A percentile compares a stretch with the other conserved stretches of the same genome.
These are phyloP conservation scores for Leptopilina clavipes DNA, from an alignment of 1,140 invertebrate genomes.

Conservation along the genomic window DNA sequence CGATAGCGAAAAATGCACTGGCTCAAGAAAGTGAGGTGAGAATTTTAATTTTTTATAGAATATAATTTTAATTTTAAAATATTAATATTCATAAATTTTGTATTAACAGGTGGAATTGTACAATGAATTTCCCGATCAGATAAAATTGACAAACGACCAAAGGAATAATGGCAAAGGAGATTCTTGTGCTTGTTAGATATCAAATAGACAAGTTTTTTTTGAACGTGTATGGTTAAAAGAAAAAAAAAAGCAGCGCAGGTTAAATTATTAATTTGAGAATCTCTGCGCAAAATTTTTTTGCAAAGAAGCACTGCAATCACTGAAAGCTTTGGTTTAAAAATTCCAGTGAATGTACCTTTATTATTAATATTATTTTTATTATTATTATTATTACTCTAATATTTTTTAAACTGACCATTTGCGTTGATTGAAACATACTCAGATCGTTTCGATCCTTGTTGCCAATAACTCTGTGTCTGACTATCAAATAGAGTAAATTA, in stretches of 20 bases:
- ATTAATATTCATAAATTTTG: too few relatives aligned
- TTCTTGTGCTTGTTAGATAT: slow-evolving; percentile 85
- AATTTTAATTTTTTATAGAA: slow-evolving; percentile 36
- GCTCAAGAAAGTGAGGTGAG: slow-evolving; percentile 88
- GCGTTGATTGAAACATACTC: slow-evolving; percentile 28
- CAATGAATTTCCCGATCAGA: slow-evolving; percentile 98
- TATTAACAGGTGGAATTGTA: slow-evolving; percentile 87
- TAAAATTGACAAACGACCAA: slow-evolving; percentile 84
- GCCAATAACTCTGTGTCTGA: slow-evolving; percentile 29
- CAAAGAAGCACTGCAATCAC: slow-evolving; percentile 50
- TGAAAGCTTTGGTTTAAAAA: slow-evolving; percentile 42
- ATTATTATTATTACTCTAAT: slow-evolving; percentile 36
- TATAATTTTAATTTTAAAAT: too few relatives aligned
- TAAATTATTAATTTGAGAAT: slow-evolving; percentile 67
- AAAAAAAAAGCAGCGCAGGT: slow-evolving; percentile 55
- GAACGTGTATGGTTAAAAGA: slow-evolving; percentile 57
- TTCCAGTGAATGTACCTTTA: slow-evolving; percentile 24
- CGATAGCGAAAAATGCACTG: slow-evolving; percentile 97
- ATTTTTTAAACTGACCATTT: slow-evolving; percentile 30
- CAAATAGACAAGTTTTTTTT: slow-evolving; percentile 60
- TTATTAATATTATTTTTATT: slow-evolving; percentile 32
- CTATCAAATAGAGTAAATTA: slow-evolving; percentile 22
- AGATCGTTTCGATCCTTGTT: slow-evolving; percentile 24
- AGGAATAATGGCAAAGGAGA: slow-evolving; percentile 81
- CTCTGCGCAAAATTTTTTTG: slow-evolving; percentile 50